Conservation (phyloP, 2,797 vertebrate genomes). For the Poecilia velifera region DNA sequence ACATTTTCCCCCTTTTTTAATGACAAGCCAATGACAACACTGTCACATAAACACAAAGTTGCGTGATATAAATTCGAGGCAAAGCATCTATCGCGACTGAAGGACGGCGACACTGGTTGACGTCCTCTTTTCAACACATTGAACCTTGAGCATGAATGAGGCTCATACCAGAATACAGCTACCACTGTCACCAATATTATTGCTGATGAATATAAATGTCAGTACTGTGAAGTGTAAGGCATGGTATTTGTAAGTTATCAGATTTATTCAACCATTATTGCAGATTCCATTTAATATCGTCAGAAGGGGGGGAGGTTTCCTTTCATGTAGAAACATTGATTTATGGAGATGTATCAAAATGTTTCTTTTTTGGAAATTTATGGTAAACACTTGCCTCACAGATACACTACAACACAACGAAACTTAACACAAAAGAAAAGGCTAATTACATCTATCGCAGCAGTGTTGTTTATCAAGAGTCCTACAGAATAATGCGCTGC, state of each 20-base stretch:
- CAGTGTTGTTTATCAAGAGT: slow-evolving; percentile 21
- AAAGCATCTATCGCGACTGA: slow-evolving; percentile 21
- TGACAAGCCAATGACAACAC: slow-evolving; percentile 23
- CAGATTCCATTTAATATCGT: neutral
- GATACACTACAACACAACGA: neutral
- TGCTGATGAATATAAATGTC: slow-evolving; percentile 5
- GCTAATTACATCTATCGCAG: slow-evolving; percentile 18
- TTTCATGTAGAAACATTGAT: neutral
- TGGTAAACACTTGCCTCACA: neutral
- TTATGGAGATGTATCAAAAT: neutral
- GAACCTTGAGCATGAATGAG: slow-evolving; percentile 53
- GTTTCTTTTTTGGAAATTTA: neutral
- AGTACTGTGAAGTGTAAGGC: neutral
- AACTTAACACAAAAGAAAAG: neutral
- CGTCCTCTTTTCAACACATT: slow-evolving; percentile 44
- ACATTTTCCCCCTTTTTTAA: neutral
- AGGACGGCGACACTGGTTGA: slow-evolving; percentile 33
- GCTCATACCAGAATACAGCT: slow-evolving; percentile 11
- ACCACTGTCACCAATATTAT: neutral
- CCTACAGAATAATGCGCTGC: slow-evolving; percentile 33
- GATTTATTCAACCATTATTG: neutral
- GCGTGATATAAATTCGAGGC: neutral
- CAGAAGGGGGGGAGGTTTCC: neutral
- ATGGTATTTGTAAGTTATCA: neutral
- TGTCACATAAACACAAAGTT: slow-evolving; percentile 18